Evolutionary conservation across 2,113 vertebrate genomes (phyloP), one percentile per base, ranked within the genome.

Genomic region (Silurus glanis): DNA sequence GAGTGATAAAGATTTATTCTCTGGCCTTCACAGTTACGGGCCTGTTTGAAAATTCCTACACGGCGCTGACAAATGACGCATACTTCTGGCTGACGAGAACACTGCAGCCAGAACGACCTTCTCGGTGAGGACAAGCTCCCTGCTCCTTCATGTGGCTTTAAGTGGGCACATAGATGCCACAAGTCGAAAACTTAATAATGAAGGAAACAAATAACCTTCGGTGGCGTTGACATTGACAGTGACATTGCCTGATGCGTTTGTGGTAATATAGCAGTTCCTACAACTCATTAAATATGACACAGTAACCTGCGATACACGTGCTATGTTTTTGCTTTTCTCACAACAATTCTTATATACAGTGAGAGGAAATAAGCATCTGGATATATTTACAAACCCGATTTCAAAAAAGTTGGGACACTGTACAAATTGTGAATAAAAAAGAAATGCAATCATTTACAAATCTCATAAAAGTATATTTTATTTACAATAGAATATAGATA

Each of bases 1-100:
- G 91, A 91, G 88, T 95, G 93, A 94, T 94, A 93, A 92, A 94
- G 93, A 95, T 95, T 95, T 94, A 95, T 95, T 89, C 86, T 89
- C 86, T 62, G 84, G 92, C 89, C 91, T 91, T 93, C 89, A 59
- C 83, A 85, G 78, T 84, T 80, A 67, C 81, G 88, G 89, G 90
- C 85, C 85, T 89, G 90, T 89, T 87, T 88, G 83, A 19, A 88
- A 91, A 91, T 90, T 90, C 89, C 89, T 91, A 91, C 56, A 81
- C 86, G 79, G 88, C 88, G 83, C 84, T 86, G 59, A 92, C 84
- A 83, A 93, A 87, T 94, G 91, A 94, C 92, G 92, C 91, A 88
- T 90, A 91, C 92, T 91, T 87, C 88, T 90, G 76, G 76, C 83
- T 80, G 87, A 85, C 75, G 74, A 72, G 88, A 88, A 87, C 74